These are phyloP conservation scores for Crenuchus spilurus DNA, from an alignment of 2,797 vertebrate species.

Conservation along the genomic window DNA sequence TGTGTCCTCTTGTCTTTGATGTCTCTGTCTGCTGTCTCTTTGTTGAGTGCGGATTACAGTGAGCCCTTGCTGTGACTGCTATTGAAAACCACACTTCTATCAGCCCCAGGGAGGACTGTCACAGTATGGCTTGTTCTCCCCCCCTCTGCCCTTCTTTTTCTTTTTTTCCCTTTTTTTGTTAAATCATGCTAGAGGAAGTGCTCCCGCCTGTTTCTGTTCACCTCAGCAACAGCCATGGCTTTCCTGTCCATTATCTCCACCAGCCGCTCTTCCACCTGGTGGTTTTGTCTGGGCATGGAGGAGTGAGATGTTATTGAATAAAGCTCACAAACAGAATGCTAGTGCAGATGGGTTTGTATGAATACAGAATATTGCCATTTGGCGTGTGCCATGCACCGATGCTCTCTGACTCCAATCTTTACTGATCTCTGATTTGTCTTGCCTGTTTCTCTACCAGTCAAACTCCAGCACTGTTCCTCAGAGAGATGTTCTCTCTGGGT, in stretches of 20 bases:
- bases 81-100: conserved; percentile 18
- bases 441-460: background rate
- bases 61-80: conserved; percentile 22
- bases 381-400: background rate
- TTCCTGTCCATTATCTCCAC: conserved; percentile 57
- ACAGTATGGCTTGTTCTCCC: conserved; percentile 17
- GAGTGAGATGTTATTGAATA: conserved; percentile 8
- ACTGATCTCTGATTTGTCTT: background rate
- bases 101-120: conserved; percentile 29
- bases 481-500: conserved; percentile 29
- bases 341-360: background rate
- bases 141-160: conserved; percentile 15
- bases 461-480: background rate
- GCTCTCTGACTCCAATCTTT: background rate
- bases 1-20: conserved; percentile 6
- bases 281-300: conserved; percentile 30
- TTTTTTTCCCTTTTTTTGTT: conserved; percentile 36
- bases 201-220: conserved; percentile 40
- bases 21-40: background rate
- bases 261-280: background rate
- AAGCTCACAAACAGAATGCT: background rate
- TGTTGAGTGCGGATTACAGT: conserved; percentile 9
- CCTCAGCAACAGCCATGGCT: conserved; percentile 41
- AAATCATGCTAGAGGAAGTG: conserved; percentile 51
- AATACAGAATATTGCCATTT: background rate